Evolutionary conservation across 2,113 vertebrate genomes (phyloP), one percentile per base, ranked within the genome.

Genomic region (Edolisoma coerulescens): DNA sequence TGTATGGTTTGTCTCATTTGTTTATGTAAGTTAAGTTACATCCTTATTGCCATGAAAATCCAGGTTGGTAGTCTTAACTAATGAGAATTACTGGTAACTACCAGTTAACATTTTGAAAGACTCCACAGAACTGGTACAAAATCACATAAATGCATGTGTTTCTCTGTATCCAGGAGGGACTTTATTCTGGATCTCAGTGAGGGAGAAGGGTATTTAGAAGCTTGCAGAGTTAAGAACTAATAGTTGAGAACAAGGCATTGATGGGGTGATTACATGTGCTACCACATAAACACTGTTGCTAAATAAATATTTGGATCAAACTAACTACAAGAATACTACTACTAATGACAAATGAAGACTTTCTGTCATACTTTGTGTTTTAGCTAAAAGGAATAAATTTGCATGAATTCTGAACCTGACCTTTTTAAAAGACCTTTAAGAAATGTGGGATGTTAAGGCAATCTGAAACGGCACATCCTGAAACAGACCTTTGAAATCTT

Each of bases 401-500:
- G 53, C 80, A 92, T 70, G 21, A 75, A 68, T 63, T 89, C 39
- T 4, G 5, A 59, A 63, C 9, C 4, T 89, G 53, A 84, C 52
- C 71, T 85, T 91, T 96, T 83, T 7, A 57, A 84, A 94, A 86
- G 50, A 57, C 84, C 73, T 91, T 91, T 89, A 91, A 81, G 54
- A 87, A 86, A 54, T n/a, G 30, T 35, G 30, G 52, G 35, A 24
- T 79, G 41, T 71, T 82, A 39, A 75, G 70, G 39, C 56, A 64
- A 27, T 73, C 61, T 79, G 67, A 76, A 71, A 52, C 4, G 8
- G 52, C 42, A 50, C 8, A 42, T 82, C 16, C 65, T 88, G 61
- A 83, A 76, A 68, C 13, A 71, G 41, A 26, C 30, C 28, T 85
- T 91, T 16, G 39, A 64, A 89, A 65, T 74, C 6, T 78, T 81